phyloP scores from a whole-genome alignment of 2,797 vertebrate genomes.

The Betta splendens region DNA sequence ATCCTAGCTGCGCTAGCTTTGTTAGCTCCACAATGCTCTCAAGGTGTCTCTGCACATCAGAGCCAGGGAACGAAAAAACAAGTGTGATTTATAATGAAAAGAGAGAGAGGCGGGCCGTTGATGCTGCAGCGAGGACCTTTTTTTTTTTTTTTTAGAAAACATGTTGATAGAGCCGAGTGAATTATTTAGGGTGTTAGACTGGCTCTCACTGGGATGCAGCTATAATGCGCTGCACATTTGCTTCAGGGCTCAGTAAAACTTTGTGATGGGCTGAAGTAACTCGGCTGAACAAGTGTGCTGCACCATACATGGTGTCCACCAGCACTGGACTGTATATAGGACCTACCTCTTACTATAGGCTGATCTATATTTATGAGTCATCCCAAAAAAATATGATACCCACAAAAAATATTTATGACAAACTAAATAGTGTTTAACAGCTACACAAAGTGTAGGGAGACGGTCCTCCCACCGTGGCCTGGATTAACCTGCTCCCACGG shows the following conservation, averaged over 20 bases:
- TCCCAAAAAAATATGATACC: not conserved
- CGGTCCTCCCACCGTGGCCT: too few species aligned
- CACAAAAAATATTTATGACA: too few species aligned
- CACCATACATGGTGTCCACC: not conserved
- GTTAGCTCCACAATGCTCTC: slow-evolving; percentile 41
- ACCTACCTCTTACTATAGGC: not conserved
- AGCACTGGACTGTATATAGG: not conserved
- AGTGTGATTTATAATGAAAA: slow-evolving; percentile 60
- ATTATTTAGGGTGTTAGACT: slow-evolving; percentile 60
- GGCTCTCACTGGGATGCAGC: slow-evolving; percentile 49
- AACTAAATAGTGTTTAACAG: too few species aligned
- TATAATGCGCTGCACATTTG: slow-evolving; percentile 39
- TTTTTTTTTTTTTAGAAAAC: slow-evolving; percentile 18
- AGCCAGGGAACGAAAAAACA: slow-evolving; percentile 14
- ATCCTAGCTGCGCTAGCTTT: slow-evolving; percentile 50
- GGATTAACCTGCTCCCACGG: too few species aligned
- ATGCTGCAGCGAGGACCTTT: slow-evolving; percentile 23
- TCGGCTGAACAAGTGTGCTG: slow-evolving; percentile 1
- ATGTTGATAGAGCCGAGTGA: slow-evolving; percentile 57
- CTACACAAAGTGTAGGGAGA: too few species aligned
- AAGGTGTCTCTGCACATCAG: slow-evolving; percentile 36
- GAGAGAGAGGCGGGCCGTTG: slow-evolving; percentile 26
- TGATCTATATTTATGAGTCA: not conserved
- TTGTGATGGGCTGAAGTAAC: slow-evolving; percentile 32
- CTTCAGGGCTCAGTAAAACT: slow-evolving; percentile 57